phyloP scores from a whole-genome alignment of 2,888 invertebrate genomes.

The Heliothis peltigera region DNA sequence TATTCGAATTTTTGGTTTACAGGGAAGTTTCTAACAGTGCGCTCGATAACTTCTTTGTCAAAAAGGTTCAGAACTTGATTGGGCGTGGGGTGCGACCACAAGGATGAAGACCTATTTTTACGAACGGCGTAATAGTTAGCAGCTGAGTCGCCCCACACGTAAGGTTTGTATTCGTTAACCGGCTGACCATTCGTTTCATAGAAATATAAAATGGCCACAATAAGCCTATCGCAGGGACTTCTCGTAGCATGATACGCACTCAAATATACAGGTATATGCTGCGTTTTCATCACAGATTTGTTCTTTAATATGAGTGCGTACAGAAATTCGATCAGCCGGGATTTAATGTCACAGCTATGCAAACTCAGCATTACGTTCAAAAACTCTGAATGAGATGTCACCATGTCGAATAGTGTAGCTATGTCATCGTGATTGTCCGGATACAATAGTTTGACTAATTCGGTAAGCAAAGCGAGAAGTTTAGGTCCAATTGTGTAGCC shows the following conservation, averaged over 20 bases:
- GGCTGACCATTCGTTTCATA: constrained; percentile 92
- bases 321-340: constrained; percentile 91
- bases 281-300: constrained; percentile 91
- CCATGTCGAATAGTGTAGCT: constrained; percentile 92
- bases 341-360: constrained; percentile 87
- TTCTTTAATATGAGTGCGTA: constrained; percentile 91
- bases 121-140: constrained; percentile 93
- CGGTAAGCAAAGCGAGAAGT: constrained; percentile 89
- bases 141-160: constrained; percentile 95
- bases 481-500: constrained; percentile 80
- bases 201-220: constrained; percentile 91
- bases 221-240: constrained; percentile 92
- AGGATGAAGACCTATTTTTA: constrained; percentile 85
- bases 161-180: constrained; percentile 93
- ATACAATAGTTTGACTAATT: constrained; percentile 90
- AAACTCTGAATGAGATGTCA: constrained; percentile 94
- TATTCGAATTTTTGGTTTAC: constrained; percentile 90
- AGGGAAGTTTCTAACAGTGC: constrained; percentile 93
- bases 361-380: constrained; percentile 91
- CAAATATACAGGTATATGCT: constrained; percentile 93
- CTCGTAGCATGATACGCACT: constrained; percentile 94
- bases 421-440: constrained; percentile 83
- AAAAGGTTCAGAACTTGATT: constrained; percentile 93
- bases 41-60: constrained; percentile 90
- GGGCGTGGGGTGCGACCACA: constrained; percentile 93